Conservation (phyloP, 92 coral and sea anemone species). For the Heteractis magnifica region DNA sequence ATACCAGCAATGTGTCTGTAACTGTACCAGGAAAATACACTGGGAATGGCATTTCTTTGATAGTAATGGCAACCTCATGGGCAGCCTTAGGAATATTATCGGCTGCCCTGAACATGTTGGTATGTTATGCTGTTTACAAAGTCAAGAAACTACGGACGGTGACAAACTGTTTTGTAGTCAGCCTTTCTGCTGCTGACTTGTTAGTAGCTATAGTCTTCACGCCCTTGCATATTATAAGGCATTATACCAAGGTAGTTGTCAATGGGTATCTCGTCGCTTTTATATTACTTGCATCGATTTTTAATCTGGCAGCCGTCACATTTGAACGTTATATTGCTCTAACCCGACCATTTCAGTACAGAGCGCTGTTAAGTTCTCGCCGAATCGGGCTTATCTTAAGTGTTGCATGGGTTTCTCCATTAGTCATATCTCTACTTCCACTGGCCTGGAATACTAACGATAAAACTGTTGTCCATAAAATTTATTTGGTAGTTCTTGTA, state of each 20-base stretch:
- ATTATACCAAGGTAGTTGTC: slow-evolving; percentile 57
- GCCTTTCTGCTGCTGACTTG: slow-evolving; percentile 70
- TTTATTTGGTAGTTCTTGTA: slow-evolving; percentile 50
- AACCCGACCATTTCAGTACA: slow-evolving; percentile 75
- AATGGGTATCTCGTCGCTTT: slow-evolving; percentile 75
- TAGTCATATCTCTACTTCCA: slow-evolving; percentile 59
- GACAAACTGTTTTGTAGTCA: slow-evolving; percentile 74
- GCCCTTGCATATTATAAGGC: slow-evolving; percentile 62
- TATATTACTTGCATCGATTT: slow-evolving; percentile 71
- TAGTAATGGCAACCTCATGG: slow-evolving; percentile 61
- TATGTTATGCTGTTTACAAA: slow-evolving; percentile 60
- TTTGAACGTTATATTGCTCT: slow-evolving; percentile 81
- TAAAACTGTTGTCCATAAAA: slow-evolving; percentile 41
- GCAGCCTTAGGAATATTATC: slow-evolving; percentile 58
- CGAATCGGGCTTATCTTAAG: slow-evolving; percentile 46
- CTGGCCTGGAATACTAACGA: slow-evolving; percentile 70
- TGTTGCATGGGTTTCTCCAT: slow-evolving; percentile 64
- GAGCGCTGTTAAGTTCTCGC: slow-evolving; percentile 51
- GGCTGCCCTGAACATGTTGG: slow-evolving; percentile 60
- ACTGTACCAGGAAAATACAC: background rate
- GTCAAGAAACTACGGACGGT: slow-evolving; percentile 74
- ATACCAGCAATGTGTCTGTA: background rate
- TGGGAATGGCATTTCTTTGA: slow-evolving; percentile 18
- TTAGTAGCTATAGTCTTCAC: slow-evolving; percentile 68
- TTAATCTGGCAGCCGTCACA: slow-evolving; percentile 84